Evolutionary conservation across 2,113 vertebrate genomes (phyloP), one percentile per base, ranked within the genome.

Genomic region (Phrynosoma blainvillii): DNA sequence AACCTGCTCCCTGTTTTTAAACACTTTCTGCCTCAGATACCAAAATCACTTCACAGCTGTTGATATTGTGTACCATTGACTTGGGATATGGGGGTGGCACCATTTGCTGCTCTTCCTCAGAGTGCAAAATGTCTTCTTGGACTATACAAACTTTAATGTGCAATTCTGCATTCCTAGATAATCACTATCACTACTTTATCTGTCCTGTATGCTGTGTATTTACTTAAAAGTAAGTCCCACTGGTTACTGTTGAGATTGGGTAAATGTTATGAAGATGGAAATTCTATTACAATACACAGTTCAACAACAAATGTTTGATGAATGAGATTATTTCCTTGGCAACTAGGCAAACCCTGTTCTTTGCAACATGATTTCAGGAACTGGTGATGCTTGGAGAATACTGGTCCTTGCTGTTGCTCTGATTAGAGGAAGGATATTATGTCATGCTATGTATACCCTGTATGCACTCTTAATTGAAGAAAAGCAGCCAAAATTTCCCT

Each of bases 391-490:
- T 96, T 96, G 94, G 96, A 97, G 96, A 95, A 96, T 96, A 80
- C 93, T 93, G 93, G 95, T 92, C 88, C 88, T 94, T 89, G 84
- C 92, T 93, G 87, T 90, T 77, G 79, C 92, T 93, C 92, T 96
- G 56, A 93, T 94, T 96, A 96, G 96, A 97, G 96, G 96, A 97
- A 97, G 97, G 97, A 97, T 96, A 96, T 97, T 97, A 95, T 93
- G 96, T 97, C 96, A 97, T 94, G 91, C 90, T 86, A 87, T 95
- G 47, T 47, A 95, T 95, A 95, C 95, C 89, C 91, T 92, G 94
- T 87, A 93, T 93, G 91, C 88, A 90, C 90, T 93, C 92, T 93
- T 94, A 80, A 93, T 30, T 94, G 93, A 96, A 95, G 94, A 93
- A 96, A 92, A 95, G 92, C 94, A 89, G 82, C 62, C 93, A 91